Base-by-base conservation (phyloP, 2,888 invertebrate genomes). In the Esperia sulphurella region DNA sequence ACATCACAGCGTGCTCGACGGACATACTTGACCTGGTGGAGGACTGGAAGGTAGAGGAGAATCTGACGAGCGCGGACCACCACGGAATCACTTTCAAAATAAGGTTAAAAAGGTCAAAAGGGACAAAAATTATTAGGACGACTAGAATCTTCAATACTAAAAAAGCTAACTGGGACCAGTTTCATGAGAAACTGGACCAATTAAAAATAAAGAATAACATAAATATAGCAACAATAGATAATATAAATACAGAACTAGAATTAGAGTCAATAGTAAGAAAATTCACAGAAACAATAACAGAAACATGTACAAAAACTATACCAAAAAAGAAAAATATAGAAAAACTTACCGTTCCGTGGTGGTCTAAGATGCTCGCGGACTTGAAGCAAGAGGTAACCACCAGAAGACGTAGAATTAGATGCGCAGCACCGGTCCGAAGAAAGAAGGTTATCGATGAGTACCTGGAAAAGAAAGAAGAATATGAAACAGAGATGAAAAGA, bases 351-450 rank as follows among this genome's bases (percentile, higher is more conserved):
- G 0, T 31, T 5, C 31, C 31, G 7, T 51, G 53, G 51, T 51
- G 53, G 50, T 42, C 43, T 9, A 12, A 41, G 8, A 45, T 48
- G 7, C 41, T 54, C 1, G 12, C 14, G 0, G 9, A 14, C 1
- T 5, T 33, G 38, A 54, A 54, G 10, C 21, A n/a, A 12, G 39
- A 49, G 8, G 14, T 45, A 0, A 31, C 14, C 8, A 50, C 38
- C 10, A n/a, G 9, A 6, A 43, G 37, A 10, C 21, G 35, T 3
- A 44, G 46, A 14, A 51, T 54, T 8, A 3, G 37, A 10, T 37
- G 37, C 12, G 37, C 37, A 37, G 37, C 37, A 37, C 37, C 37
- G 12, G 2, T 10, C n/a, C 37, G 37, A 21, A 21, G 21, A 21
- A 2, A 21, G 21, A 21, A 5, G 5, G 21, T 21, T 2, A 5